Evolutionary conservation across 2,888 invertebrate genomes (phyloP), one percentile per base, ranked within the genome.

Genomic region (Dynastes hyllus): DNA sequence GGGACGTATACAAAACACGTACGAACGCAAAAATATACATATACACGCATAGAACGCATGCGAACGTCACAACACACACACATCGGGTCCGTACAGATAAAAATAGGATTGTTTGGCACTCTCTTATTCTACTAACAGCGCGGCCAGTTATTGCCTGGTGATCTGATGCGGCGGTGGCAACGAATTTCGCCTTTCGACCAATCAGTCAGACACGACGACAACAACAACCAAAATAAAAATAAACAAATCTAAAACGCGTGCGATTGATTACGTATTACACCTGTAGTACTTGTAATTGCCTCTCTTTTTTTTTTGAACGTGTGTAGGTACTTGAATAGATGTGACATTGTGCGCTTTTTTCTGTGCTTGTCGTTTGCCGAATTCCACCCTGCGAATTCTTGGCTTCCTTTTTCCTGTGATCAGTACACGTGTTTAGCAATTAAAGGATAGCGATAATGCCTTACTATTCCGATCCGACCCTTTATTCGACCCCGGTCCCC

Each of bases 401-500:
- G 40, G 53, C 78, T 27, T 71, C 45, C 27, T 65, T 55, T 69
- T 58, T 37, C 16, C 51, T 55, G 75, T 16, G 27, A 69, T 67
- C 71, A 71, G 29, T n/a, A 77, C 66, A 78, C 73, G 78, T 78
- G 73, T 61, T 61, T 70, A 58, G n/a, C 29, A 32, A 58, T 16
- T 29, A 61, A 27, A n/a, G n/a, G 27, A 63, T 32, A 13, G 63
- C 51, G 40, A 80, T 40, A 61, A 94, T 94, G 94, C 94, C 94
- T 84, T 90, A 93, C 81, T 94, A 92, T 88, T 92, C 93, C 83
- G 94, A 94, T 86, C 85, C 87, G 76, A 86, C 87, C 70, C 82
- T 86, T 50, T 91, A 93, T 81, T 92, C 93, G 83, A 91, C 92
- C 86, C 92, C 92, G 82, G 91, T 91, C 2, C 65, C 91, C 90